phyloP scores from a whole-genome alignment of 2,888 invertebrate species.

The Tiliacea aurago region DNA sequence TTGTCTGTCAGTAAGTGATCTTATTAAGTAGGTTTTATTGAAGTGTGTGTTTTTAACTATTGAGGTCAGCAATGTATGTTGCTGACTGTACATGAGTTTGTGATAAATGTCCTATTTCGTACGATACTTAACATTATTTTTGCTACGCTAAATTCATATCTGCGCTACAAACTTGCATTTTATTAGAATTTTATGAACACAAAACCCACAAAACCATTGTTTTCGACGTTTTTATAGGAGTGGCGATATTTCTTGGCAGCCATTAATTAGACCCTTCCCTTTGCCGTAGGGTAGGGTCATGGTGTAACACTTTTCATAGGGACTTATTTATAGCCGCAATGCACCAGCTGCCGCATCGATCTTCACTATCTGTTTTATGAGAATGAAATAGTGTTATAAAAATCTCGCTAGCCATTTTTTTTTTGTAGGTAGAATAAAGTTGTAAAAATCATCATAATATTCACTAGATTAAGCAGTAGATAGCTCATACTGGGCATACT shows the following conservation, averaged over 20 bases:
- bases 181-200: slow-evolving; percentile 17
- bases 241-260: slow-evolving; percentile 49
- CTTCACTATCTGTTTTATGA: slow-evolving; percentile 43
- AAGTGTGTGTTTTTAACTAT: too few relatives aligned
- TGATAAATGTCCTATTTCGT: not conserved
- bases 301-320: slow-evolving; percentile 37
- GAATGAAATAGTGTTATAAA: slow-evolving; percentile 2
- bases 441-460: not conserved
- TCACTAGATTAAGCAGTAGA: not conserved
- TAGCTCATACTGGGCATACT: not conserved
- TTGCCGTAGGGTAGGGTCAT: slow-evolving; percentile 22
- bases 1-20: too few relatives aligned
- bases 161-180: not conserved
- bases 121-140: not conserved
- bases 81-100: not conserved
- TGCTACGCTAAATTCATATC: not conserved
- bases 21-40: too few relatives aligned
- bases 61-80: not conserved
- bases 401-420: not conserved
- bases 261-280: slow-evolving; percentile 57
- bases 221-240: slow-evolving; percentile 46
- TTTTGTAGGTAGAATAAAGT: not conserved
- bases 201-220: slow-evolving; percentile 32
- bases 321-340: slow-evolving; percentile 56
- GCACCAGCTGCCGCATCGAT: slow-evolving; percentile 34